These are phyloP conservation scores for Hippasteria phrygiana DNA, from an alignment of 53 echinoderm and acorn worm species.

Conservation along the genomic window DNA sequence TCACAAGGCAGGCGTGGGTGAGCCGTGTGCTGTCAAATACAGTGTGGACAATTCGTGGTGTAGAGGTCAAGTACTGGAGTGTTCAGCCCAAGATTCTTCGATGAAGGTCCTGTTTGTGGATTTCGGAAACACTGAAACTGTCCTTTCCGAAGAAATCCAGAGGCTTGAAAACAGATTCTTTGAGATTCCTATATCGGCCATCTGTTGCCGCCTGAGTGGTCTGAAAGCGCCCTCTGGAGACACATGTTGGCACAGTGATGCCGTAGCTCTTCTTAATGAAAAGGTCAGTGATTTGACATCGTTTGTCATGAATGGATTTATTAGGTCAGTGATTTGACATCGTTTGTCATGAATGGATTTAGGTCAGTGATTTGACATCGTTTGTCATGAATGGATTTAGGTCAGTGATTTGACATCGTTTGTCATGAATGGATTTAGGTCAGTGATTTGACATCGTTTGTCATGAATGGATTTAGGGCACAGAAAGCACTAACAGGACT, in stretches of 20 bases:
- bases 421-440: too few relatives aligned
- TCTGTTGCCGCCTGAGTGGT: conserved; percentile 46
- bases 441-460: too few relatives aligned
- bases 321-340: too few relatives aligned
- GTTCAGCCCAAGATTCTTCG: background rate
- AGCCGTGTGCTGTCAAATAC: conserved; percentile 45
- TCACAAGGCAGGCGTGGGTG: conserved; percentile 15
- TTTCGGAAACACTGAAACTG: conserved; percentile 54
- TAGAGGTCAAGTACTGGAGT: conserved; percentile 35
- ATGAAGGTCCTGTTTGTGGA: conserved; percentile 62
- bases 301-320: too few relatives aligned
- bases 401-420: too few relatives aligned
- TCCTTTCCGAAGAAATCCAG: conserved; percentile 2
- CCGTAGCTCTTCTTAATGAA: conserved; percentile 9
- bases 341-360: too few relatives aligned
- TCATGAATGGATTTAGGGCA: too few relatives aligned
- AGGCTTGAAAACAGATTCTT: conserved; percentile 36
- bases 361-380: too few relatives aligned
- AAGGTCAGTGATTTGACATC: conserved; percentile 33
- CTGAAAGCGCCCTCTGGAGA: conserved; percentile 32
- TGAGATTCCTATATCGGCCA: conserved; percentile 5
- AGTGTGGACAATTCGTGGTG: conserved; percentile 58
- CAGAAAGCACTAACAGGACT: too few relatives aligned
- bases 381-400: too few relatives aligned
- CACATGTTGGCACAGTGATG: conserved; percentile 23